Evolutionary conservation across 2,888 invertebrate genomes (phyloP), one percentile per base, ranked within the genome.

Genomic region (Ormyrus thymus): DNA sequence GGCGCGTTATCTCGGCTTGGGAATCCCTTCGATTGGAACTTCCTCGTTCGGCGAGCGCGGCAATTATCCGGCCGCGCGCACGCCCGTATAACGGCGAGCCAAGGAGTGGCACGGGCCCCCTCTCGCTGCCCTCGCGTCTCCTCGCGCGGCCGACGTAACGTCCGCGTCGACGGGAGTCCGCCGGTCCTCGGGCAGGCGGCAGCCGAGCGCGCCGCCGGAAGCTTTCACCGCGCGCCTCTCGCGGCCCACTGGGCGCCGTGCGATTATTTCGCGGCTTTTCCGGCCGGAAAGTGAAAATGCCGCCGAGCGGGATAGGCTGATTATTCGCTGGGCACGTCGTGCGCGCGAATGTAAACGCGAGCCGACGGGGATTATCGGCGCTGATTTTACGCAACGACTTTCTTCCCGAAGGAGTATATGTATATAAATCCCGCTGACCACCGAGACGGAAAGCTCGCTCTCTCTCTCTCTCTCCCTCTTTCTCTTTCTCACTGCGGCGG

Each of bases 31-130:
- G 70, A 76, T 79, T 15, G 50, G 43, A 74, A 83, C 83, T 83
- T 84, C 83, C 84, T 84, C 83, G 83, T 83, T 83, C 78, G 62
- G 51, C 15, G 76, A 82, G 73, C 81, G 29, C 80, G 71, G 73
- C 83, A 83, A 83, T 83, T 83, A 84, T 83, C 82, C 78, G 64
- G 43, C 61, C 58, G 53, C 45, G 29, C 76, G 62, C 59, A 50
- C 75, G 78, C 69, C 70, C 56, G 76, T 74, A 75, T 82, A 84
- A 83, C 82, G 82, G 76, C 81, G 72, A 79, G 70, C 79, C 79
- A 68, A 82, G 81, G 82, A 82, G 83, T 83, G 83, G 82, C 82
- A 66, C 65, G 2, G 69, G 58, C 55, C 48, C 62, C 8, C 61
- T n/a, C 56, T n/a, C 13, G 55, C 56, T 43, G 46, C 56, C 58